Evolutionary conservation across 1,140 invertebrate genomes (phyloP).

Genomic region (Gryon sp.): DNA sequence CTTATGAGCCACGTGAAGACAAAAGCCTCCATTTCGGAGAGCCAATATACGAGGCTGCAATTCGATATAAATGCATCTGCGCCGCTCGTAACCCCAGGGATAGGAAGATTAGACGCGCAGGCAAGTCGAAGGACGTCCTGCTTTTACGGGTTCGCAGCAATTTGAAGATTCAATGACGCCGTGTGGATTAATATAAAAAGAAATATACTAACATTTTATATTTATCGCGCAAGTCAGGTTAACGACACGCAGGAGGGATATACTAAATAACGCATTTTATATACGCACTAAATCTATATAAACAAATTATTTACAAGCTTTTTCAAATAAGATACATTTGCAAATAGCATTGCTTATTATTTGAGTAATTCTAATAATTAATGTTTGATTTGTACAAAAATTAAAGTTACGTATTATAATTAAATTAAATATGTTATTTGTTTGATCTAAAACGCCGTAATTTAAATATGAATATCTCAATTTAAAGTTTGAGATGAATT

Average conservation of each 20-base stretch:
- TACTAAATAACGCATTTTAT: constrained; percentile 47
- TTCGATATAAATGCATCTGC: constrained; percentile 78
- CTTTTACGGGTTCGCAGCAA: constrained; percentile 58
- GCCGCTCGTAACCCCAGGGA: constrained; percentile 70
- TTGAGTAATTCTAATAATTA: too few species aligned
- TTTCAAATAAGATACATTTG: too few species aligned
- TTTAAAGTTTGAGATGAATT: too few species aligned
- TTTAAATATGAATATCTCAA: too few species aligned
- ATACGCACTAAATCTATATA: too few species aligned
- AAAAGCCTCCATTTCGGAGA: constrained; percentile 76
- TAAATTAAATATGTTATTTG: too few species aligned
- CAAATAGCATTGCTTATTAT: too few species aligned
- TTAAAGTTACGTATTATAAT: too few species aligned
- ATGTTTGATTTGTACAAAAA: too few species aligned
- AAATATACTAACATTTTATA: constrained; percentile 63
- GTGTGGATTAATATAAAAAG: constrained; percentile 60
- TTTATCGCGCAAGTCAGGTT: constrained; percentile 45
- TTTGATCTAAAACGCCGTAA: too few species aligned
- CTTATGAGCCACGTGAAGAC: constrained; percentile 77
- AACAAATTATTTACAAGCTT: too few species aligned
- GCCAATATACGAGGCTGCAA: constrained; percentile 76
- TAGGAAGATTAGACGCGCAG: constrained; percentile 70
- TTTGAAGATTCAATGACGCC: constrained; percentile 63
- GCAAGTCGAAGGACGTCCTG: constrained; percentile 67
- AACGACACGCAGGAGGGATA: constrained; percentile 46